Percentiles rank a stretch among this genome's conserved stretches.
Evolutionary conservation across 1,140 invertebrate species (phyloP).

Genomic region (Maconellicoccus hirsutus): DNA sequence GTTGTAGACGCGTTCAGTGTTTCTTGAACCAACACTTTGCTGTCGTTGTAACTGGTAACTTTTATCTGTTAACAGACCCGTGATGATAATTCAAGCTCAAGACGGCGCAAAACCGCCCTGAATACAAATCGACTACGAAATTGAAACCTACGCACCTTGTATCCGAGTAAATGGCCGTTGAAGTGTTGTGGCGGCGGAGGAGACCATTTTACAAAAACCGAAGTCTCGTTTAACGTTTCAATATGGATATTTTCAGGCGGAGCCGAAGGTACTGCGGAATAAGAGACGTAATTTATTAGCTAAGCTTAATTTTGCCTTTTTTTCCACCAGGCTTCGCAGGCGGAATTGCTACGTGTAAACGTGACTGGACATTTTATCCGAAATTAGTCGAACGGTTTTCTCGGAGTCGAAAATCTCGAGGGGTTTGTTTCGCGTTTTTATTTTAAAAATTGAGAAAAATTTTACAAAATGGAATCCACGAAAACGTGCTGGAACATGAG

Average conservation of each 20-base stretch:
- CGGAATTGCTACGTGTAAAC: too few species aligned
- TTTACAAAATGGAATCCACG: too few species aligned
- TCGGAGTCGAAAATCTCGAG: too few species aligned
- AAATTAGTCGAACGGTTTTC: too few species aligned
- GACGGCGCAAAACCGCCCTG: not conserved
- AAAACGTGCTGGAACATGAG: too few species aligned
- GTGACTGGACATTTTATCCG: too few species aligned
- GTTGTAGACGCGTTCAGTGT: slow-evolving; percentile 57
- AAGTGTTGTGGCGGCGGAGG: slow-evolving; percentile 63
- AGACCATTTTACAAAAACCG: slow-evolving; percentile 67
- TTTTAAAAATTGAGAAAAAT: too few species aligned
- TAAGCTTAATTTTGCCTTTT: too few species aligned
- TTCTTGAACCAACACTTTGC: slow-evolving; percentile 51
- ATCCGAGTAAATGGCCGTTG: slow-evolving; percentile 70
- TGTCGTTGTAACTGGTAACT: slow-evolving; percentile 34
- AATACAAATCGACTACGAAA: not conserved
- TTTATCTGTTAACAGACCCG: slow-evolving; percentile 40
- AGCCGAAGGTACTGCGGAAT: slow-evolving; percentile 51
- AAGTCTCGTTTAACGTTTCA: slow-evolving; percentile 68
- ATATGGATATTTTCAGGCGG: slow-evolving; percentile 71
- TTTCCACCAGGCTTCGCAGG: too few species aligned
- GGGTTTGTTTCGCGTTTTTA: too few species aligned
- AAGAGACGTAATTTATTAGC: slow-evolving; percentile 27
- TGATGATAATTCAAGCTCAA: not conserved
- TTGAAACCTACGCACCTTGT: slow-evolving; percentile 46